Evolutionary conservation across 1,140 invertebrate species (phyloP), one percentile per base, ranked within the genome.

Genomic region (Drosophila kohkoa): DNA sequence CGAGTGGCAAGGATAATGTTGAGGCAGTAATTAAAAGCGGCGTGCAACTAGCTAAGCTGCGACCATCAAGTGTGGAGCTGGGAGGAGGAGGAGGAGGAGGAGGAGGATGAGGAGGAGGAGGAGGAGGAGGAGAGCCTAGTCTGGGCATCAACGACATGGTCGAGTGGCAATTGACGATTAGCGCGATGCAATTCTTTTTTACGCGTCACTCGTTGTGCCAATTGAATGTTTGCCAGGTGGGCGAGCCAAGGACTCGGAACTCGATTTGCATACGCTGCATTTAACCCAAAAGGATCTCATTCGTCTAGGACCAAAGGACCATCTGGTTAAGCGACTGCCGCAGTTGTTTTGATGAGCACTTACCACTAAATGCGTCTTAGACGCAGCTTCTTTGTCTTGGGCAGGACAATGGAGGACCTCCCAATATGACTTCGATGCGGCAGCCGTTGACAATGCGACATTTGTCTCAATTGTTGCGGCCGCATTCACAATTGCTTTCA

Each of bases 341-440:
- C 32, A 30, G 20, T 79, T 74, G 78, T 85, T 85, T 77, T 68
- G 81, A 71, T 65, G 77, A 66, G 58, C 81, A 70, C 48, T 87
- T 78, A 87, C 77, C 85, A 75, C 83, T 88, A 87, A 87, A 89
- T 70, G 80, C 74, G 69, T 71, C 74, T 76, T 76, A 69, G 58
- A 13, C 35, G 64, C 48, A 16, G 15, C 66, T 6, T 46, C 54
- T n/a, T 67, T 77, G 73, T 30, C 54, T 71, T 59, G 71, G 63
- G 8, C 41, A 60, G 72, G 62, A 86, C 73, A 71, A 74, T 68
- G 58, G 25, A 80, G 83, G 85, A 88, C 83, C 83, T 89, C 85
- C 83, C 85, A 88, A 87, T 80, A 88, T 87, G 83, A 87, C 83
- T 83, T 83, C 68, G 41, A 55, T 77, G 64, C 20, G 74, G 82